Evolutionary conservation across 2,797 vertebrate genomes (phyloP), one percentile per base, ranked within the genome.

Genomic region (Cygnus olor): DNA sequence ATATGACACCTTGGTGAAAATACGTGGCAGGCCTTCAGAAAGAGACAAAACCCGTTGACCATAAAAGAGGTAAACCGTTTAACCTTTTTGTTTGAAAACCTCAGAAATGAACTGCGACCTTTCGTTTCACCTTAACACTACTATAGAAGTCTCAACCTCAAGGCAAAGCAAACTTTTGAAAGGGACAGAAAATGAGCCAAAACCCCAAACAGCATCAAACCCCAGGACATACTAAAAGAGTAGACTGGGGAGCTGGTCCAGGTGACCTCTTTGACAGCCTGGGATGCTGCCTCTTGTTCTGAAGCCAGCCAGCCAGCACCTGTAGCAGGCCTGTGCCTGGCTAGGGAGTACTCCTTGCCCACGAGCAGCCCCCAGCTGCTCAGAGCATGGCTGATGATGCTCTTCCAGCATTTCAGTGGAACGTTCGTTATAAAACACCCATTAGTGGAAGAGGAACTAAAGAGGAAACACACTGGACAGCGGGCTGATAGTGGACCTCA

Each of bases 311-410:
- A 66, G 27, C 27, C 4, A 60, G 16, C 2, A 2, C 3, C 25
- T 1, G 0, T 4, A 19, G 66, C 22, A 63, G 12, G 11, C 20
- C 51, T 8, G 7, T 14, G 4, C 18, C 36, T 74, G 49, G 38
- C 12, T 66, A 34, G 22, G 14, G 32, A 93, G 49, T 2, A 47
- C 1, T 4, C 6, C 9, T 38, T 3, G 1, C 18, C 45, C n/a
- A 17, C 14, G 14, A 65, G 30, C 36, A 61, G 9, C 1, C 10
- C 25, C 5, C 38, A 21, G 0, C 6, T 34, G 42, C 21, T 71
- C 25, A 28, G 54, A 79, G 54, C 20, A 6, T 0, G 24, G 66
- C 25, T 86, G 57, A 53, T 24, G 2, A 22, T 2, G n/a, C 18
- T 54, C 30, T 56, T 81, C 40, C 49, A 65, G 19, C 14, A 42